phyloP scores from a whole-genome alignment of 2,888 invertebrate species.

The Shargacucullia verbasci region DNA sequence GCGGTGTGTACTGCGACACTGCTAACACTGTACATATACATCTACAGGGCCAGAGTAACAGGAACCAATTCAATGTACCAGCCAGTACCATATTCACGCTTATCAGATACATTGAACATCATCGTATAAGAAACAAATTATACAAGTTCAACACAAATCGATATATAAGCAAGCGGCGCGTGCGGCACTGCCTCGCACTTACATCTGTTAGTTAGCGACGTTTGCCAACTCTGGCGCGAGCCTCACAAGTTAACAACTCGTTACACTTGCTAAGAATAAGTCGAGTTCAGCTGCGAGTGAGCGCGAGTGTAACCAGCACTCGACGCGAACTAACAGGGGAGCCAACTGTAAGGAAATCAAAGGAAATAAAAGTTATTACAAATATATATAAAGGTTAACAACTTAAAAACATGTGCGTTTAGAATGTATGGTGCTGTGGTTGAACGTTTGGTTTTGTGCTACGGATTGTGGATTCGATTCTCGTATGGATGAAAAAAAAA shows the following conservation, averaged over 20 bases:
- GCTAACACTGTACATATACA: too few relatives aligned
- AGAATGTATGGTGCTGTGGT: neutral
- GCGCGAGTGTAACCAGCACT: conserved; percentile 16
- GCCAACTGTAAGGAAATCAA: conserved; percentile 1
- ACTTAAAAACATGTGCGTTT: neutral
- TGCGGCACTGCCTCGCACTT: neutral
- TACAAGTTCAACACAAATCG: neutral
- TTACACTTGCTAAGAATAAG: conserved; percentile 21
- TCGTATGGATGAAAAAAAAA: too few relatives aligned
- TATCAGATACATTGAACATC: too few relatives aligned
- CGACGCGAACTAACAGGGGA: neutral
- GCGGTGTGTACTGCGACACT: too few relatives aligned
- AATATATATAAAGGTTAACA: conserved; percentile 1
- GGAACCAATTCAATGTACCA: too few relatives aligned
- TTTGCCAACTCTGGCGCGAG: neutral
- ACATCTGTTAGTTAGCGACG: neutral
- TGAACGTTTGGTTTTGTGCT: neutral
- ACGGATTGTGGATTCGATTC: too few relatives aligned
- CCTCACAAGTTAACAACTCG: conserved; percentile 8
- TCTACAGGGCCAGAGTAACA: too few relatives aligned
- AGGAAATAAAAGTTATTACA: conserved; percentile 1
- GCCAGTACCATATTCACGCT: too few relatives aligned
- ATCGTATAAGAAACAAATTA: too few relatives aligned
- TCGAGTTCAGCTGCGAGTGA: conserved; percentile 14
- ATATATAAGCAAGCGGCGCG: neutral